Base-by-base conservation (phyloP, 2,113 vertebrate genomes). In the Anas platyrhynchos region DNA sequence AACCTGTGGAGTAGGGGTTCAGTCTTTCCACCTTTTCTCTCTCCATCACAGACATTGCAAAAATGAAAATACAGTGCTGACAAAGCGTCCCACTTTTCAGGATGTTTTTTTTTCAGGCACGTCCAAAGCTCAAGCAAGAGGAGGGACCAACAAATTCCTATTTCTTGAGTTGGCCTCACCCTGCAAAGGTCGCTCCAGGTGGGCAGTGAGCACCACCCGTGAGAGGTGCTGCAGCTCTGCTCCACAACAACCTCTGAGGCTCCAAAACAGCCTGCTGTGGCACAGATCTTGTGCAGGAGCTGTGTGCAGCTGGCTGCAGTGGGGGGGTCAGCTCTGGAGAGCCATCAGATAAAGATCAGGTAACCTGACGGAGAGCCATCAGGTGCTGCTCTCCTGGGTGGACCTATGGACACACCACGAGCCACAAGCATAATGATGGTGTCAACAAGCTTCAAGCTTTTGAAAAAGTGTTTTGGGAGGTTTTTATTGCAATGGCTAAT, bases 291-390 rank as follows among this genome's bases (percentile, higher is more conserved):
- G 3, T 1, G 0, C 43, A 32, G 31, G 59, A 50, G 36, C 38
- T 58, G 27, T 18, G 11, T 6, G 1, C n/a, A 32, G n/a, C 77
- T 34, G 26, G 44, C 81, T 89, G 41, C 65, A 10, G 13, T 25
- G 32, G 43, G 62, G 36, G 43, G 34, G 48, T 44, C 75, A 79
- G 43, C 43, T 58, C 81, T n/a, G 15, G 36, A 74, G 80, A 78
- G 29, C 54, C 0, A 0, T 25, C 0, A 0, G 14, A 15, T 0
- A 0, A 77, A 41, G 41, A 41, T 41, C 41, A 41, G 41, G 5
- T 41, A 41, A 41, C 12, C 41, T 41, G 41, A 41, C n/a, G 16
- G 43, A 77, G 80, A 78, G 29, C 54, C 0, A 0, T 25, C 0
- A 0, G 14, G 16, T 52, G 54, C 48, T 72, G n/a, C 31, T 83